These are phyloP conservation scores for Globodera rostochiensis DNA, from an alignment of 1,140 invertebrate species.

Conservation along the genomic window DNA sequence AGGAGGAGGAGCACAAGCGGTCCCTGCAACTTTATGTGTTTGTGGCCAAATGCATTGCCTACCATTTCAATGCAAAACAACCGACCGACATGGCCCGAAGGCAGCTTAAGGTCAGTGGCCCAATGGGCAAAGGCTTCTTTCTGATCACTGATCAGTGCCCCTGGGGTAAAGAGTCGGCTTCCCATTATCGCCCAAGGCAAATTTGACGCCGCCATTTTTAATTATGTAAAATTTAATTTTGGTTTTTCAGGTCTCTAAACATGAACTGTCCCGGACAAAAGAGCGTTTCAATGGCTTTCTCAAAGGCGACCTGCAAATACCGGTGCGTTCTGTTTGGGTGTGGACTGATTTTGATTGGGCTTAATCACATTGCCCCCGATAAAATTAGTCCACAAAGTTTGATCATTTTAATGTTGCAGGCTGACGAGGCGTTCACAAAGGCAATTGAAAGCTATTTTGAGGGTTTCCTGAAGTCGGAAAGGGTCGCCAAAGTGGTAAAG, in stretches of 20 bases:
- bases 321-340: conserved; percentile 65
- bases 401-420: conserved; percentile 62
- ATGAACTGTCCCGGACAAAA: conserved; percentile 91
- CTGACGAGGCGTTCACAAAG: conserved; percentile 98
- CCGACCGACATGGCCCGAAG: conserved; percentile 92
- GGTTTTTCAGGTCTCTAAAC: conserved; percentile 75
- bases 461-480: conserved; percentile 93
- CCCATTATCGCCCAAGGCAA: too few species aligned
- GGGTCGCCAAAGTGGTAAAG: conserved; percentile 86
- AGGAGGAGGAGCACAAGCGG: conserved; percentile 88
- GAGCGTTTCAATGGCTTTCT: conserved; percentile 81
- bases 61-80: conserved; percentile 99
- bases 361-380: too few species aligned
- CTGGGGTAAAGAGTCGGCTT: too few species aligned
- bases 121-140: background rate
- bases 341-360: too few species aligned
- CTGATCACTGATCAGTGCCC: background rate
- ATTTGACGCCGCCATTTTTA: background rate
- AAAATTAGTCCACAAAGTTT: background rate
- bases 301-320: conserved; percentile 87
- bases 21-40: conserved; percentile 96
- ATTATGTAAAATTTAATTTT: background rate
- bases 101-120: conserved; percentile 76
- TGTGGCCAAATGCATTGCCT: conserved; percentile 88
- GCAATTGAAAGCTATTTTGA: conserved; percentile 96